These are phyloP conservation scores for Trichonephila clavipes DNA, from an alignment of 1,140 invertebrate genomes.

Conservation along the genomic window DNA sequence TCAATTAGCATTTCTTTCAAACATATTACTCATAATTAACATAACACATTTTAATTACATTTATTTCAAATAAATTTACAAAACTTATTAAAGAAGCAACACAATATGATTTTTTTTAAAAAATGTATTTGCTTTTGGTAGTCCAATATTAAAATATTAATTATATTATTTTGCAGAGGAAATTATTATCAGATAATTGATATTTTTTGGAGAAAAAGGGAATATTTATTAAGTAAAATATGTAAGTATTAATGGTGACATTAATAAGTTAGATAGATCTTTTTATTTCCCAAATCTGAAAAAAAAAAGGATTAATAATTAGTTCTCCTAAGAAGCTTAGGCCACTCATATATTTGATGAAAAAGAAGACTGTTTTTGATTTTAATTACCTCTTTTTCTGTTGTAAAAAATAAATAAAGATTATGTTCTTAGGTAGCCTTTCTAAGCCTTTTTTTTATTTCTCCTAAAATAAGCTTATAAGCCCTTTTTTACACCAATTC, in stretches of 20 bases:
- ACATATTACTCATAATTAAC: too few relatives aligned
- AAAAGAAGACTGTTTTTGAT: neutral
- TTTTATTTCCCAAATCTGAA: neutral
- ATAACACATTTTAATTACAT: too few relatives aligned
- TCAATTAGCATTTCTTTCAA: too few relatives aligned
- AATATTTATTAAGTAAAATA: neutral
- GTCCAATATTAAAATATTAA: too few relatives aligned
- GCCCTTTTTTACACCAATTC: neutral
- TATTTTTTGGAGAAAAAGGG: neutral
- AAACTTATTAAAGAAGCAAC: too few relatives aligned
- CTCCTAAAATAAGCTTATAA: neutral
- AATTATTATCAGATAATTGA: neutral
- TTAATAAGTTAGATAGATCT: neutral
- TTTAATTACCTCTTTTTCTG: neutral
- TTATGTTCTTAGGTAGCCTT: constrained; percentile 2
- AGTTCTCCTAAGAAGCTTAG: neutral
- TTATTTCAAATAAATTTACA: too few relatives aligned
- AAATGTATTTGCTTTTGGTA: too few relatives aligned
- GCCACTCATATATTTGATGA: neutral
- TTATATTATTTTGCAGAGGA: neutral
- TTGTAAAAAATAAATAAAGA: neutral
- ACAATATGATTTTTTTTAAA: too few relatives aligned
- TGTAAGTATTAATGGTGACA: neutral
- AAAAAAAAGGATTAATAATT: neutral
- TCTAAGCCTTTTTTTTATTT: neutral